Conservation (phyloP, 2,888 invertebrate genomes). For the Phalangium opilio region DNA sequence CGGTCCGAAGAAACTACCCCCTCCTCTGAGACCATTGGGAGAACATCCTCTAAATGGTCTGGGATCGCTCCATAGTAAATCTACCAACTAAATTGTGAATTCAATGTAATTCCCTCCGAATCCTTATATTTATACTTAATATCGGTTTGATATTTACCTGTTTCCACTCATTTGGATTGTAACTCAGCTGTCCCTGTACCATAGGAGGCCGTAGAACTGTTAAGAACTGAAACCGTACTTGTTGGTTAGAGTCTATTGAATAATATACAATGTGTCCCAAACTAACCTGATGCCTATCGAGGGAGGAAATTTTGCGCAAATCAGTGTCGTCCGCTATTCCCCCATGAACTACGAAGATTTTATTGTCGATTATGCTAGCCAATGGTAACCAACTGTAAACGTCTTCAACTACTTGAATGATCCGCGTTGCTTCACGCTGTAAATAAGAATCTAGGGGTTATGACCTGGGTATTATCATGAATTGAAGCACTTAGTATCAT, state of each 20-base stretch:
- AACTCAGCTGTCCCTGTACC: constrained; percentile 33
- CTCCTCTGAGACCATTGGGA: constrained; percentile 69
- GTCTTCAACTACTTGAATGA: constrained; percentile 67
- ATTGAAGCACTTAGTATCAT: no score
- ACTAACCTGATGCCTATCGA: constrained; percentile 66
- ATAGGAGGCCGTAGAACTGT: constrained; percentile 72
- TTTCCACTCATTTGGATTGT: constrained; percentile 47
- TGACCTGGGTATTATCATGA: no score
- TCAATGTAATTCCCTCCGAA: no score
- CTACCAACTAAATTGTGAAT: constrained; percentile 74
- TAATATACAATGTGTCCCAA: background rate
- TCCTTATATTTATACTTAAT: background rate
- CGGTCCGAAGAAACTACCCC: constrained; percentile 84
- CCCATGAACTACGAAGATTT: constrained; percentile 79
- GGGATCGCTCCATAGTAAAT: constrained; percentile 87
- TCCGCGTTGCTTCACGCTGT: constrained; percentile 57
- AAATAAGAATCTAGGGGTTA: no score
- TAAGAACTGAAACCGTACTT: constrained; percentile 50
- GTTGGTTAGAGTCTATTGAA: background rate
- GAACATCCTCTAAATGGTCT: constrained; percentile 59
- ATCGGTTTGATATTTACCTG: constrained; percentile 7
- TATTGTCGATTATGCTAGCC: constrained; percentile 74
- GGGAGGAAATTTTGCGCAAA: constrained; percentile 55
- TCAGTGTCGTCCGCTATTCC: constrained; percentile 81
- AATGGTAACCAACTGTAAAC: constrained; percentile 84